Evolutionary conservation across 2,113 vertebrate species (phyloP).

Genomic region (Narcine bancroftii): DNA sequence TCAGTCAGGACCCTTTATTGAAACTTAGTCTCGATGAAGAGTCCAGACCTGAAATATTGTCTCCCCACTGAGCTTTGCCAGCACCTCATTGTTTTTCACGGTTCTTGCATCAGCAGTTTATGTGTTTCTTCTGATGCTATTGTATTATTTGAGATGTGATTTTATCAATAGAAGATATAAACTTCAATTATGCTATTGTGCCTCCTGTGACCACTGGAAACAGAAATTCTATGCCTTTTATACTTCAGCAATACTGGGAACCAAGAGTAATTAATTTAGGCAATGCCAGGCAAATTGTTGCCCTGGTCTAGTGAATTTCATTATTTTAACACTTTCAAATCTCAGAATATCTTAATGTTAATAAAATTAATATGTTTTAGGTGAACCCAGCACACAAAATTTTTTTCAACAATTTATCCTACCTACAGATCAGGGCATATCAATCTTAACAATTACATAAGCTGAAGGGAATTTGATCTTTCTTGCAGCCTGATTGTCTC

Average conservation of each 20-base stretch:
- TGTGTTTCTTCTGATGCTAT: too few relatives aligned
- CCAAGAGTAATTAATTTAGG: not conserved
- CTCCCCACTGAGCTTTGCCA: too few relatives aligned
- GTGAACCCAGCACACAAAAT: not conserved
- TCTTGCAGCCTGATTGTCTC: not conserved
- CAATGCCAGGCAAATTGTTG: not conserved
- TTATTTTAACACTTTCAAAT: not conserved
- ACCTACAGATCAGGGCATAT: not conserved
- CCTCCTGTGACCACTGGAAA: not conserved
- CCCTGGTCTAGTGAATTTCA: not conserved
- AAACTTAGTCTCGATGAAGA: too few relatives aligned
- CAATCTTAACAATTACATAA: not conserved
- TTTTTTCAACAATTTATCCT: not conserved
- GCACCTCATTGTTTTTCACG: too few relatives aligned
- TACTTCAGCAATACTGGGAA: not conserved
- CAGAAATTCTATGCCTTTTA: not conserved
- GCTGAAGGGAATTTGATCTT: not conserved
- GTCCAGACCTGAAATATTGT: too few relatives aligned
- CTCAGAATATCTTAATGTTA: not conserved
- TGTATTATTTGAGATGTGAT: not conserved
- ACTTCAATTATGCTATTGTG: not conserved
- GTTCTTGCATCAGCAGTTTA: too few relatives aligned
- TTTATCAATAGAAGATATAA: not conserved
- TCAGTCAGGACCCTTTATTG: too few relatives aligned
- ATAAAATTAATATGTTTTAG: not conserved